Evolutionary conservation across 2,113 vertebrate species (phyloP).

Genomic region (Oryctolagus cuniculus): DNA sequence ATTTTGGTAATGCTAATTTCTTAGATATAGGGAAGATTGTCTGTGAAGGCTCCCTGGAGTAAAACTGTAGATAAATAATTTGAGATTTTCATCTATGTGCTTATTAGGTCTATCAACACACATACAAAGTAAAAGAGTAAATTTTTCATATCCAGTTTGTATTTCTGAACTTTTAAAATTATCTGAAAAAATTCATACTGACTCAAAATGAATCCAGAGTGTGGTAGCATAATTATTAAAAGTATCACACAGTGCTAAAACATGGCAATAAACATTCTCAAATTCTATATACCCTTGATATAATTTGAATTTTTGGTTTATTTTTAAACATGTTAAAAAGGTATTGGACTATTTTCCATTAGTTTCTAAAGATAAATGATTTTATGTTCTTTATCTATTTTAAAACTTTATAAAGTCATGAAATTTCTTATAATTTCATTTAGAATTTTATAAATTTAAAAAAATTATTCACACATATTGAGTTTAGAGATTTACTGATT

Average conservation of each 20-base stretch:
- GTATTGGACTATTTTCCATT: slow-evolving; percentile 16
- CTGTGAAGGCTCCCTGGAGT: background rate
- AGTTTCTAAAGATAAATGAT: background rate
- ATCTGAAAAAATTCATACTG: slow-evolving; percentile 15
- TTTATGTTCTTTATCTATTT: background rate
- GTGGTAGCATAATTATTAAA: slow-evolving; percentile 25
- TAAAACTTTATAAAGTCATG: slow-evolving; percentile 27
- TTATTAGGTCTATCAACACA: slow-evolving; percentile 38
- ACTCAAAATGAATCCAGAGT: slow-evolving; percentile 6
- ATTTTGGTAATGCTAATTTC: slow-evolving; percentile 7
- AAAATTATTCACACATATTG: background rate
- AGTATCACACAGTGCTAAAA: slow-evolving; percentile 23
- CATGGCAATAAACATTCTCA: slow-evolving; percentile 33
- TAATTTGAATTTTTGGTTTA: background rate
- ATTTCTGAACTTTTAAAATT: background rate
- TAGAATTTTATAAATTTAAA: slow-evolving; percentile 8
- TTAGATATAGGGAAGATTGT: background rate
- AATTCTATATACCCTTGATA: background rate
- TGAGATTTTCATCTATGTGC: background rate
- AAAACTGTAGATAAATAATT: slow-evolving; percentile 3
- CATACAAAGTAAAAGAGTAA: background rate
- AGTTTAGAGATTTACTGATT: slow-evolving; percentile 20
- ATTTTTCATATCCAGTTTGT: background rate
- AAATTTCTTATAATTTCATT: slow-evolving; percentile 59
- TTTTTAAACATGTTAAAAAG: background rate